Conservation (phyloP, 2,888 invertebrate genomes). For the Lathronympha strigana region DNA sequence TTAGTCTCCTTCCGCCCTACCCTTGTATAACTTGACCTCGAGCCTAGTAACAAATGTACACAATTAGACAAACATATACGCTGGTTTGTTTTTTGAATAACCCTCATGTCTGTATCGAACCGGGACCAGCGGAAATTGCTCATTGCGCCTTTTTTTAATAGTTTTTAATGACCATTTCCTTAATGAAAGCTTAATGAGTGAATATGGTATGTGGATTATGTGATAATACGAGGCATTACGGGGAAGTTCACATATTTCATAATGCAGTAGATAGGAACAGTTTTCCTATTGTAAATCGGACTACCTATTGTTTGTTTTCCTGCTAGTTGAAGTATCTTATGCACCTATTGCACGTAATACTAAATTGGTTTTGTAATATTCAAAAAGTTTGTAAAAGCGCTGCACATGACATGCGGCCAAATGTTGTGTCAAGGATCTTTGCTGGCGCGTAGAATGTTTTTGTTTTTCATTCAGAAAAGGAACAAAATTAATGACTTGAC, state of each 20-base stretch:
- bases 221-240: slow-evolving; percentile 10
- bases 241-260: slow-evolving; percentile 8
- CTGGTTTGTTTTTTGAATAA: background rate
- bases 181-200: slow-evolving; percentile 77
- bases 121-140: slow-evolving; percentile 68
- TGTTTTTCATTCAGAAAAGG: no score
- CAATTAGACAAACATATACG: background rate
- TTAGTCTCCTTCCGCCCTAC: background rate
- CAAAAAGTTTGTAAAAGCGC: no score
- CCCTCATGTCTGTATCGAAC: slow-evolving; percentile 28
- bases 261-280: background rate
- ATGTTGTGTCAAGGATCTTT: no score
- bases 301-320: slow-evolving; percentile 15
- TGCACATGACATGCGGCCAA: no score
- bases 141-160: slow-evolving; percentile 76
- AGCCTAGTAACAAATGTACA: background rate
- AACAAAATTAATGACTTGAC: no score
- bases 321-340: background rate
- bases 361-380: no score
- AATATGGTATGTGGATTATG: slow-evolving; percentile 47
- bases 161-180: slow-evolving; percentile 75
- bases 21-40: background rate
- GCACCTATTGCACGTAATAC: background rate
- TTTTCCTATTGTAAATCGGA: background rate
- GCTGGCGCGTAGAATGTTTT: no score